Conservation (phyloP, 2,888 invertebrate genomes). For the Gryllus longicercus region DNA sequence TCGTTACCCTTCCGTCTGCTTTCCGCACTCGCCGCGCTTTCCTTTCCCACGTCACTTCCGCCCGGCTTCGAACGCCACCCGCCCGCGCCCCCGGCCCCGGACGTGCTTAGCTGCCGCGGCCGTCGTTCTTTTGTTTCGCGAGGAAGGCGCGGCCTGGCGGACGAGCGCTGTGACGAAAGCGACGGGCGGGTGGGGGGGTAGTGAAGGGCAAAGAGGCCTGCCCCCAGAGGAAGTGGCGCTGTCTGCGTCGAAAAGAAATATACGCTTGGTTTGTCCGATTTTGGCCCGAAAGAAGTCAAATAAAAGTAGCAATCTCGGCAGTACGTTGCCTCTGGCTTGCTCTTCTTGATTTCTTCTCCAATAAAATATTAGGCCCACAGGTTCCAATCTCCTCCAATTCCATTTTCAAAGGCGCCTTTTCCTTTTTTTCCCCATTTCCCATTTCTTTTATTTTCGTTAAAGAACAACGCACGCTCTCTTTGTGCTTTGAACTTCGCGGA, state of each 20-base stretch:
- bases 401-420: background rate
- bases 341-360: background rate
- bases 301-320: background rate
- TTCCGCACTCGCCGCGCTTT: too few relatives aligned
- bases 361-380: background rate
- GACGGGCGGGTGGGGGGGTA: too few relatives aligned
- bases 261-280: background rate
- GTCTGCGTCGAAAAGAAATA: background rate
- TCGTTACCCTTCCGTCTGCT: too few relatives aligned
- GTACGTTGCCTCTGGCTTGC: background rate
- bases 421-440: background rate
- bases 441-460: background rate
- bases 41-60: too few relatives aligned
- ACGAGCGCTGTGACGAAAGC: background rate
- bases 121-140: background rate
- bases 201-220: too few relatives aligned
- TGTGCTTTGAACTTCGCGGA: too few relatives aligned
- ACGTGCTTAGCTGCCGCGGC: background rate
- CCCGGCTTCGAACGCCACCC: too few relatives aligned
- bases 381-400: background rate
- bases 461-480: too few relatives aligned
- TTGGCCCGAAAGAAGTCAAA: background rate
- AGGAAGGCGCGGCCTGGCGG: background rate
- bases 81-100: too few relatives aligned
- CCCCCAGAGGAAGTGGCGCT: background rate